Percentiles rank a stretch among this genome's conserved stretches.
phyloP scores from a whole-genome alignment of 2,113 vertebrate species.

The Sisor rabdophorus region DNA sequence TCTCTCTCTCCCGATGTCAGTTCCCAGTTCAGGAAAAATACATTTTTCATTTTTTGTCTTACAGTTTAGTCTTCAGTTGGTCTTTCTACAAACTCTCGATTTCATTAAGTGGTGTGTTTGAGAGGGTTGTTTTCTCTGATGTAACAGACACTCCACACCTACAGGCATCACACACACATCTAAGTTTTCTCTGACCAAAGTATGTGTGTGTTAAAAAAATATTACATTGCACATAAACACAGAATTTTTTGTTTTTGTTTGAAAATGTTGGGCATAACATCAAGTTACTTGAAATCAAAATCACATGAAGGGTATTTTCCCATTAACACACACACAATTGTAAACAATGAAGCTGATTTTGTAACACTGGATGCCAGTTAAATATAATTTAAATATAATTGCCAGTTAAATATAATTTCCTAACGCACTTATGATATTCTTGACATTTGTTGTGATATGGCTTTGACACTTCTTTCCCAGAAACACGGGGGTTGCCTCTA shows the following conservation, averaged over 20 bases:
- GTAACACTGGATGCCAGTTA: neutral
- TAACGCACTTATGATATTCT: neutral
- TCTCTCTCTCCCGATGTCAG: neutral
- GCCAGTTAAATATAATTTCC: neutral
- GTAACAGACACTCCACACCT: conserved; percentile 1
- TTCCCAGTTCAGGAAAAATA: neutral
- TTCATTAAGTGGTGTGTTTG: neutral
- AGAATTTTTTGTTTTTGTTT: neutral
- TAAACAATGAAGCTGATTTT: neutral
- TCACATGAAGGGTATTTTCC: neutral
- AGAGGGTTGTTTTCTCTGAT: conserved; percentile 6
- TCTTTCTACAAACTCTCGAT: neutral
- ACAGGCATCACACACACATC: no score
- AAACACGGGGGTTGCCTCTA: neutral
- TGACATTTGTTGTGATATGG: neutral
- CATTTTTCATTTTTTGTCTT: neutral
- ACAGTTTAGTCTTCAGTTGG: neutral
- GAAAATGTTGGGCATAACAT: neutral
- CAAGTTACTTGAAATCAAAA: neutral
- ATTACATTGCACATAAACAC: neutral
- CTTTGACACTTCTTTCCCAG: neutral
- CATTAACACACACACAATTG: neutral
- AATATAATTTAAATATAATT: neutral
- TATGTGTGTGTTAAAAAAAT: neutral
- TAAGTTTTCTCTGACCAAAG: neutral